Evolutionary conservation across 2,113 vertebrate genomes (phyloP), one percentile per base, ranked within the genome.

Genomic region (Triplophysa tibetana): DNA sequence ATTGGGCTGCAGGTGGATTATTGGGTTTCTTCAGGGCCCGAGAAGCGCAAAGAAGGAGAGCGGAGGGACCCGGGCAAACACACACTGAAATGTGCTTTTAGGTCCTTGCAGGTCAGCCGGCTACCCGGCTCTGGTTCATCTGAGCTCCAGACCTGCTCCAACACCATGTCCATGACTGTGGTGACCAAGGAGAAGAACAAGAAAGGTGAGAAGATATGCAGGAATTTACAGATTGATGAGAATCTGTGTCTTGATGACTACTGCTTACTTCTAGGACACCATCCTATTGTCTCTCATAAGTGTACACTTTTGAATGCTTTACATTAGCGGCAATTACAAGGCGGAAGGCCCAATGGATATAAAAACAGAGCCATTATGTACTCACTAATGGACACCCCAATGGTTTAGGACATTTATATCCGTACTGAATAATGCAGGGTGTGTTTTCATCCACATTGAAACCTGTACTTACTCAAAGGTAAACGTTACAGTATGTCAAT

Each of bases 171-270:
- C 19, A 93, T 94, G 92, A 94, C 93, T 0, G 93, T 94, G 16
- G 94, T 94, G 78, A 94, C 93, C 85, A 93, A 93, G 83, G 94
- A 94, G 81, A 93, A 93, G 83, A 94, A 94, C 85, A 94, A 94
- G 85, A 94, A 94, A 89, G 93, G 94, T 90, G 65, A 87, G 83
- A 1, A n/a, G 43, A 23, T 29, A 1, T 1, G 62, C 4, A 26
- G 19, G 60, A 63, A 16, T 48, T 48, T 63, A 62, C 23, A 70
- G 14, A 29, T 52, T 9, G 43, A 45, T 45, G 9, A 45, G 3
- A 45, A 45, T 45, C 9, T 38, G 5, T 38, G 33, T 38, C 33
- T 38, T 6, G 48, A 11, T 50, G 12, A 13, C 48, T 48, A 14
- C 2, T 50, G 48, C 11, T 50, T 50, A 14, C 13, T 48, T 48